Percentiles rank a stretch among this genome's conserved stretches.
Evolutionary conservation across 2,797 vertebrate genomes (phyloP).

Genomic region (Thalassophryne amazonica): DNA sequence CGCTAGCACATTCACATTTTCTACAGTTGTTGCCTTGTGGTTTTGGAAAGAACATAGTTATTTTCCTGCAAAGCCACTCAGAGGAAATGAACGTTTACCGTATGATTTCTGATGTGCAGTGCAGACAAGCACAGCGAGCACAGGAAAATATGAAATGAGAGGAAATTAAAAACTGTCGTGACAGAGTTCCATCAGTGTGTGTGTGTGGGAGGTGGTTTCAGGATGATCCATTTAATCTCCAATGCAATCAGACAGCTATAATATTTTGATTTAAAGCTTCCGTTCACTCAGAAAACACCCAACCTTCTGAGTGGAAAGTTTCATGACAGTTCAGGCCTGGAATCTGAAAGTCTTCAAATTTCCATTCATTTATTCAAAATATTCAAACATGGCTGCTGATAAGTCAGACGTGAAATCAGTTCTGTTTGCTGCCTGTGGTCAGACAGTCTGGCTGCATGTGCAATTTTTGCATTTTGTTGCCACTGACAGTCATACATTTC

Average conservation of each 20-base stretch:
- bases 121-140: constrained; percentile 18
- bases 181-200: no score
- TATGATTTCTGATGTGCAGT: constrained; percentile 23
- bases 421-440: no score
- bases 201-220: no score
- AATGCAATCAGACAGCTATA: no score
- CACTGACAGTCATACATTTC: no score
- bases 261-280: constrained; percentile 8
- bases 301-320: constrained; percentile 3
- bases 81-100: constrained; percentile 64
- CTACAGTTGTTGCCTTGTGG: constrained; percentile 53
- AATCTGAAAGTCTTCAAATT: no score
- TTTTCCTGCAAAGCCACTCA: constrained; percentile 64
- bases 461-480: no score
- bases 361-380: no score
- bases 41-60: constrained; percentile 53
- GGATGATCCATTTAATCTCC: no score
- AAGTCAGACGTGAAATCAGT: no score
- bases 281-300: background rate
- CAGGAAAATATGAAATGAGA: background rate
- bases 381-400: no score
- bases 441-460: no score
- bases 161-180: background rate
- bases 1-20: constrained; percentile 44
- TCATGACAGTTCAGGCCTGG: background rate